phyloP scores from a whole-genome alignment of 2,113 vertebrate species.

The Panthera uncia region DNA sequence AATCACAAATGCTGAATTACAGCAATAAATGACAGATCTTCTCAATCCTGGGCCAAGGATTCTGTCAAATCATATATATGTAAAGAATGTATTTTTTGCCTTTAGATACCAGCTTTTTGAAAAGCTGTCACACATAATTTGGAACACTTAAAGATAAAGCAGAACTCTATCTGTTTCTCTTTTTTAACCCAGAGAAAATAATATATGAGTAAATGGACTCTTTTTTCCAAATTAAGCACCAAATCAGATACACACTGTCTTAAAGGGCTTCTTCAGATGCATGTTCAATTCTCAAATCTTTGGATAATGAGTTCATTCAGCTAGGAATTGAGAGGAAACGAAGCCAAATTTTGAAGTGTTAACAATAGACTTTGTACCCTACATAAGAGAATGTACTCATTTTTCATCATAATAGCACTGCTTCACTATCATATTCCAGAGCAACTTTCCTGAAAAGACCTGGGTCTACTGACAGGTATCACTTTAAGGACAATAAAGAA shows the following conservation, averaged over 20 bases:
- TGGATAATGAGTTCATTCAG: not conserved
- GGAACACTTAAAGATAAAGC: conserved; percentile 45
- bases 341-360: not conserved
- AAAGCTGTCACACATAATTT: conserved; percentile 61
- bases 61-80: conserved; percentile 42
- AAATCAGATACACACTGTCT: not conserved
- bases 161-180: conserved; percentile 42
- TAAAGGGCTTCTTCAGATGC: not conserved
- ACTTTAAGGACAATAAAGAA: not conserved
- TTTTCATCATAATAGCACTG: not conserved
- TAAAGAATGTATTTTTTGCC: not conserved
- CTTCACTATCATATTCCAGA: not conserved
- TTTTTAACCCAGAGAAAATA: conserved; percentile 39
- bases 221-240: conserved; percentile 59
- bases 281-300: not conserved
- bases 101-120: conserved; percentile 47
- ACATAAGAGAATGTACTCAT: not conserved
- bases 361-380: not conserved
- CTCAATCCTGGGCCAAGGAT: not conserved
- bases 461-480: not conserved
- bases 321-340: not conserved
- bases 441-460: not conserved
- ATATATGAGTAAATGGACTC: not conserved
- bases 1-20: conserved; percentile 43
- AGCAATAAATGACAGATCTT: conserved; percentile 16